Conservation (phyloP, 1,140 invertebrate genomes). For the Hycleus cichorii region DNA sequence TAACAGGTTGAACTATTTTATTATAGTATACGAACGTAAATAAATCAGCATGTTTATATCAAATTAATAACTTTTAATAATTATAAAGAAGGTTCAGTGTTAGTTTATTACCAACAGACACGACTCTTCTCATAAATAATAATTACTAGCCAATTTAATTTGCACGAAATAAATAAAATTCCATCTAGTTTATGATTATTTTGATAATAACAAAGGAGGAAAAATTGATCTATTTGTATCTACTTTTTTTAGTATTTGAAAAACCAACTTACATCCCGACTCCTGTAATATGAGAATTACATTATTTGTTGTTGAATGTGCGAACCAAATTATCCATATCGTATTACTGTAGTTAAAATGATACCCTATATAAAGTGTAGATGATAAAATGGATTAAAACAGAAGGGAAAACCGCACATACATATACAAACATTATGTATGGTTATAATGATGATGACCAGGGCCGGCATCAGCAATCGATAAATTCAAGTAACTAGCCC, state of each 20-base stretch:
- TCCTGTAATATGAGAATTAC: constrained; percentile 9
- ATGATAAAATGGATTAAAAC: constrained; percentile 14
- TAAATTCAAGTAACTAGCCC: too few relatives aligned
- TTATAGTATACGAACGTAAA: background rate
- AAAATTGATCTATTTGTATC: too few relatives aligned
- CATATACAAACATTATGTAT: too few relatives aligned
- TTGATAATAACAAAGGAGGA: too few relatives aligned
- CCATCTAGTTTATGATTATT: too few relatives aligned
- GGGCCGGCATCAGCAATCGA: too few relatives aligned
- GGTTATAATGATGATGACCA: too few relatives aligned
- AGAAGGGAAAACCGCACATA: constrained; percentile 7
- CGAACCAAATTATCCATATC: constrained; percentile 14
- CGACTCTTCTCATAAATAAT: constrained; percentile 12
- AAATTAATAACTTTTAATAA: constrained; percentile 12
- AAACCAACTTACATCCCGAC: too few relatives aligned
- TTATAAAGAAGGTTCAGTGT: background rate
- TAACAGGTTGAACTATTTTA: too few relatives aligned
- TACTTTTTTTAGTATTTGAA: too few relatives aligned
- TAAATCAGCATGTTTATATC: constrained; percentile 12
- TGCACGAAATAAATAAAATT: too few relatives aligned
- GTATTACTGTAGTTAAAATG: constrained; percentile 13
- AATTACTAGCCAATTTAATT: constrained; percentile 1
- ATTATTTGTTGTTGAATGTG: constrained; percentile 16
- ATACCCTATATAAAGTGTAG: constrained; percentile 10
- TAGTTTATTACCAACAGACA: constrained; percentile 8